A percentile compares a stretch with the other conserved stretches of the same genome.
phyloP scores from a whole-genome alignment of 2,113 vertebrate species.

The Vulpes lagopus region DNA sequence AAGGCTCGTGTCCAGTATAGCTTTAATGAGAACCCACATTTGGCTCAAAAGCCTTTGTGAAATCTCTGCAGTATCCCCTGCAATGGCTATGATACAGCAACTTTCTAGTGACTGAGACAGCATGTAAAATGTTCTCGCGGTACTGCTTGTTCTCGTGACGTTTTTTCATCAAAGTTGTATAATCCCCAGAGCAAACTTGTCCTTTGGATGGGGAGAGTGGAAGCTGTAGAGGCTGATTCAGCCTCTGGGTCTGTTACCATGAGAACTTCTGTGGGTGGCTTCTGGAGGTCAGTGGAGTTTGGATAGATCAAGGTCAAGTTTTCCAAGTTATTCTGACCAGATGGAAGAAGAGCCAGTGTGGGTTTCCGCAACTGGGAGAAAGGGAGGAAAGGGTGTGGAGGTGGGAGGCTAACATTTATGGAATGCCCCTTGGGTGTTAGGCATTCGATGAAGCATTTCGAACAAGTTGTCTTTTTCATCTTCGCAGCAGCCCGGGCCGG shows the following conservation, averaged over 20 bases:
- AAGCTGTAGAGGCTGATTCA: slow-evolving; percentile 63
- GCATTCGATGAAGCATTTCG: not conserved
- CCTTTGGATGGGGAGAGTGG: slow-evolving; percentile 40
- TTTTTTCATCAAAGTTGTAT: slow-evolving; percentile 39
- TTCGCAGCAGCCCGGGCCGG: not conserved
- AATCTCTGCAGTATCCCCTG: not conserved
- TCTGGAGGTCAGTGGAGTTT: slow-evolving; percentile 54
- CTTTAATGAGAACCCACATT: slow-evolving; percentile 35
- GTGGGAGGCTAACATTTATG: not conserved
- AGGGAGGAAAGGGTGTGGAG: not conserved
- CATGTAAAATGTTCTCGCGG: slow-evolving; percentile 50
- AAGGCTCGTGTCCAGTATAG: not conserved
- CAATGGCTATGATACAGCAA: slow-evolving; percentile 28
- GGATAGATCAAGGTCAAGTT: slow-evolving; percentile 42
- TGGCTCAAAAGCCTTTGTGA: slow-evolving; percentile 15
- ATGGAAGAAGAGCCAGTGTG: slow-evolving; percentile 34
- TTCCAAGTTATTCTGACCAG: slow-evolving; percentile 57
- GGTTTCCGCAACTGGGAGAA: not conserved
- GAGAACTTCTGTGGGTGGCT: slow-evolving; percentile 56
- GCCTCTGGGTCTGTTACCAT: slow-evolving; percentile 40
- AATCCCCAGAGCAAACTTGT: slow-evolving; percentile 62
- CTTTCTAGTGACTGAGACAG: slow-evolving; percentile 47
- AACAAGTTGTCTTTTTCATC: not conserved
- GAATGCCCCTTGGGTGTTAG: not conserved
- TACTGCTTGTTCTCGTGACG: slow-evolving; percentile 19